Conservation (phyloP, 2,888 invertebrate genomes). For the Epistrophella euchroma region DNA sequence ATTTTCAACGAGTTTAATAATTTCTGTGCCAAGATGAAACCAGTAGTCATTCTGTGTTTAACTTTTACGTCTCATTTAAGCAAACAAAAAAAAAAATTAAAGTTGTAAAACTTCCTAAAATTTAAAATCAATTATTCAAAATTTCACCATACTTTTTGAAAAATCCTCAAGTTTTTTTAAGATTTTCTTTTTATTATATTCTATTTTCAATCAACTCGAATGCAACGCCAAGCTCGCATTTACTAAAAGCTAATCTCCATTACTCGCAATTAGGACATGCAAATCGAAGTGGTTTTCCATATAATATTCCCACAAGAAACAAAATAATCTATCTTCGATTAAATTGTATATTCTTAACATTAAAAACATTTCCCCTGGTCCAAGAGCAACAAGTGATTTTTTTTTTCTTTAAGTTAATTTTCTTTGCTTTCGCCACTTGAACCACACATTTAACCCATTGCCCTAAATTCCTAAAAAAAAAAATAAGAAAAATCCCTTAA, state of each 20-base stretch:
- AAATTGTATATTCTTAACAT: slow-evolving; percentile 56
- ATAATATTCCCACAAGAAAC: slow-evolving; percentile 23
- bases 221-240: slow-evolving; percentile 15
- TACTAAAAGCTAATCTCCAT: slow-evolving; percentile 30
- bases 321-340: slow-evolving; percentile 50
- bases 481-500: slow-evolving; percentile 71
- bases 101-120: neutral
- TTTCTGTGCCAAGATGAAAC: neutral
- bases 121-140: neutral
- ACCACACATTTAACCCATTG: slow-evolving; percentile 66
- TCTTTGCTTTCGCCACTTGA: slow-evolving; percentile 34
- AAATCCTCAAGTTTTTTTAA: neutral
- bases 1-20: too few species aligned
- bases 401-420: slow-evolving; percentile 9
- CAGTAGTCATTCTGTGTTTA: fast-evolving
- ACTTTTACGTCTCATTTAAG: neutral
- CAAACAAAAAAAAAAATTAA: neutral
- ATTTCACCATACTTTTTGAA: slow-evolving; percentile 2
- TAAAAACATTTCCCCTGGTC: slow-evolving; percentile 72
- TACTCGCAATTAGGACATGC: slow-evolving; percentile 61
- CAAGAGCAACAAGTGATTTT: slow-evolving; percentile 65
- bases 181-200: neutral
- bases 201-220: slow-evolving; percentile 29
- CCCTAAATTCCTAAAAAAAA: slow-evolving; percentile 66
- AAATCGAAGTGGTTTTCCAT: slow-evolving; percentile 42